phyloP scores from a whole-genome alignment of 2,888 invertebrate genomes.

The Alcis repandata region DNA sequence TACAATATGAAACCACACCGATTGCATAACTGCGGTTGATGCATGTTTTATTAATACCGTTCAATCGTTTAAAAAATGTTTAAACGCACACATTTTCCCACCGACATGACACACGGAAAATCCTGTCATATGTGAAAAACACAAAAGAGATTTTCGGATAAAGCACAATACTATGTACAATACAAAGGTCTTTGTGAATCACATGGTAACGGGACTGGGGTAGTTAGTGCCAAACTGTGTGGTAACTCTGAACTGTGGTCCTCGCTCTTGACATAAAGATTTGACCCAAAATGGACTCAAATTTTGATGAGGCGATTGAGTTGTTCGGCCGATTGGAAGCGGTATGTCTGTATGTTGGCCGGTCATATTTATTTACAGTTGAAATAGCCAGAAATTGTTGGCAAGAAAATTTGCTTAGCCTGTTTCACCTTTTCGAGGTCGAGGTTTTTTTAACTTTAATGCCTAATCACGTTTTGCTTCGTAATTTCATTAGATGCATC shows the following conservation, averaged over 20 bases:
- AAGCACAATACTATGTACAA: slow-evolving; percentile 16
- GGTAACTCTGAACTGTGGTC: not conserved
- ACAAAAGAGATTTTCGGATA: slow-evolving; percentile 36
- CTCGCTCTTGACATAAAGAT: too few relatives aligned
- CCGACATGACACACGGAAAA: slow-evolving; percentile 28
- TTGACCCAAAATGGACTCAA: too few relatives aligned
- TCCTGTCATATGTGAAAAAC: slow-evolving; percentile 25
- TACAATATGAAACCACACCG: slow-evolving; percentile 9
- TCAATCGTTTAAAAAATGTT: not conserved
- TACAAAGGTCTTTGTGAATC: slow-evolving; percentile 31
- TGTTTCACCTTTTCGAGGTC: too few relatives aligned
- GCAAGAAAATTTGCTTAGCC: too few relatives aligned
- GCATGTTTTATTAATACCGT: slow-evolving; percentile 1
- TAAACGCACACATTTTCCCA: slow-evolving; percentile 29
- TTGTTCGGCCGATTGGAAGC: too few relatives aligned
- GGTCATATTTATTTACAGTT: too few relatives aligned
- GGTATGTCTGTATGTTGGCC: too few relatives aligned
- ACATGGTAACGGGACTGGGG: slow-evolving; percentile 27
- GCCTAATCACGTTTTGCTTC: too few relatives aligned
- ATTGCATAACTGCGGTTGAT: slow-evolving; percentile 1
- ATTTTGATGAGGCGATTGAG: too few relatives aligned
- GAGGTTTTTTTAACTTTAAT: too few relatives aligned
- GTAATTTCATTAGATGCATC: too few relatives aligned
- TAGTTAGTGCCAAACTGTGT: slow-evolving; percentile 2
- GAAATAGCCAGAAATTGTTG: too few relatives aligned